Evolutionary conservation across 2,113 vertebrate species (phyloP).

Genomic region (Casuarius casuarius): DNA sequence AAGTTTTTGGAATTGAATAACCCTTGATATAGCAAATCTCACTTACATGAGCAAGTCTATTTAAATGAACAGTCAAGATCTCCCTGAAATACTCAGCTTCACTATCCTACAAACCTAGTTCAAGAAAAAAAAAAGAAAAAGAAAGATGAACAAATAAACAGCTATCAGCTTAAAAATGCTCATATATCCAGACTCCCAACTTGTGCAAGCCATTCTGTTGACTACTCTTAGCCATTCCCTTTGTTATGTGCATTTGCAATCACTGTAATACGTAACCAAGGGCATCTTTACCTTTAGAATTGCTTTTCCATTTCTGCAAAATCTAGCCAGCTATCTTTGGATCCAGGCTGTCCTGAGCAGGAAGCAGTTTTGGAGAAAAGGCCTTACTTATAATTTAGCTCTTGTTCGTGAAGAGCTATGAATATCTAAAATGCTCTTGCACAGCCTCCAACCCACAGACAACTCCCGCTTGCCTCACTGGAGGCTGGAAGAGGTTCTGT

Average conservation of each 20-base stretch:
- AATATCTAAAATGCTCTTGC: not conserved
- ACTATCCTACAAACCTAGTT: not conserved
- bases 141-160: no score
- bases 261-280: not conserved
- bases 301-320: not conserved
- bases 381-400: not conserved
- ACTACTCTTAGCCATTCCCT: not conserved
- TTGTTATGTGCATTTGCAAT: not conserved
- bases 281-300: not conserved
- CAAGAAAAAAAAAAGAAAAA: not conserved
- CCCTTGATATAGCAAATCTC: not conserved
- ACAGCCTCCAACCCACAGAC: not conserved
- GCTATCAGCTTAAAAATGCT: not conserved
- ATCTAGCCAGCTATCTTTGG: not conserved
- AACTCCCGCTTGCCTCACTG: not conserved
- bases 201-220: not conserved
- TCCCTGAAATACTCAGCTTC: not conserved
- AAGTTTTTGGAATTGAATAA: not conserved
- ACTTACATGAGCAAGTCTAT: not conserved
- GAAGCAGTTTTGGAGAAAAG: not conserved
- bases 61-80: not conserved
- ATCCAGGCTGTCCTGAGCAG: not conserved
- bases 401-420: not conserved
- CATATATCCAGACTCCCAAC: not conserved
- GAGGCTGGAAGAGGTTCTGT: not conserved